A percentile compares a stretch with the other conserved stretches of the same genome.
These are phyloP conservation scores for Silurus glanis DNA, from an alignment of 2,113 vertebrate species.

Conservation along the genomic window DNA sequence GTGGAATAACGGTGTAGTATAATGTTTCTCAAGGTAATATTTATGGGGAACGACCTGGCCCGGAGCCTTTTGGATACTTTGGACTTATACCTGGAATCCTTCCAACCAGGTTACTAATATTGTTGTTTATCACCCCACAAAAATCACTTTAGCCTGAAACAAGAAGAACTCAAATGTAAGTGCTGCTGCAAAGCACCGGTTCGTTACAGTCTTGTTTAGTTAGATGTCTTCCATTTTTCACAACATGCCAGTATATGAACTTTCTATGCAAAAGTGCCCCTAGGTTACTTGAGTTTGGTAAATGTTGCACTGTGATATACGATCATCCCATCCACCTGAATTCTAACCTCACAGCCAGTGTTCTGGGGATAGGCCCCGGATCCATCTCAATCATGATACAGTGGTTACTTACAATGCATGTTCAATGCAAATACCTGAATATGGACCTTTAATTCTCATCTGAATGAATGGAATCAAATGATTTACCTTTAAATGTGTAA, in stretches of 20 bases:
- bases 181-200: background rate
- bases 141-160: background rate
- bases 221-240: no score
- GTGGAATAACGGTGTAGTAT: no score
- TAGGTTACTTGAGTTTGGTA: background rate
- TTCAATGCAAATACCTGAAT: background rate
- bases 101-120: background rate
- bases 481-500: slow-evolving; percentile 78
- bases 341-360: background rate
- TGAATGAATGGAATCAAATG: background rate
- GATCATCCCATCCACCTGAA: background rate
- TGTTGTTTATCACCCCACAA: background rate
- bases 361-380: background rate
- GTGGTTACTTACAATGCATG: background rate
- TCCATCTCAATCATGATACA: background rate
- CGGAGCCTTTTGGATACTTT: background rate
- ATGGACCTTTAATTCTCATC: background rate
- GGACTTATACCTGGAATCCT: no score
- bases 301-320: background rate
- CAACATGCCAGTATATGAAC: background rate
- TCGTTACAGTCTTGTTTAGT: background rate
- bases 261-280: background rate
- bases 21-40: no score
- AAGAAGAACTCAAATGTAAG: background rate
- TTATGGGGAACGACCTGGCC: background rate